Conservation (phyloP, 2,888 invertebrate species). For the Timandra comae region DNA sequence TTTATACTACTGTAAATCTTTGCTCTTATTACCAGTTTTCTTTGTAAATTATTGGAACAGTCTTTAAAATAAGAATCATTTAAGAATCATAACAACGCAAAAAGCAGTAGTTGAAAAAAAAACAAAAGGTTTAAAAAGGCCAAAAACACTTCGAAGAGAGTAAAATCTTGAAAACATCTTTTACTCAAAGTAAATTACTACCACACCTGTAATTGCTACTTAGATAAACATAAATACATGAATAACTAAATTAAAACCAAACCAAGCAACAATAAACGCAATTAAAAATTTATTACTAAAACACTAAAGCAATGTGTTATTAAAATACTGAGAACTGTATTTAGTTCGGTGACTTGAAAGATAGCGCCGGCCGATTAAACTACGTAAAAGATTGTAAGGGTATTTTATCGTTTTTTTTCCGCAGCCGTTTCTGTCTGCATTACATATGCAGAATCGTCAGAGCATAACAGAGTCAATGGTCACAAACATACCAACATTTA, state of each 20-base stretch:
- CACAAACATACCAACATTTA: conserved; percentile 22
- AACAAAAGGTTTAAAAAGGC: no score
- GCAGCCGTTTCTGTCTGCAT: conserved; percentile 35
- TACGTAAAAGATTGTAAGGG: conserved; percentile 45
- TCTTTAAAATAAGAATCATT: no score
- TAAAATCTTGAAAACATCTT: no score
- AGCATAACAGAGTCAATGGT: conserved; percentile 49
- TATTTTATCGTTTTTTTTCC: conserved; percentile 47
- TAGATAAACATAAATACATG: conserved; percentile 5
- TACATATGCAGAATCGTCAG: conserved; percentile 57
- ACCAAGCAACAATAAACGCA: conserved; percentile 11
- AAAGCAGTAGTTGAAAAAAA: no score
- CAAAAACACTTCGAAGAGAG: no score
- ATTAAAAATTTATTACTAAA: conserved; percentile 15
- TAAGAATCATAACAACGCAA: no score
- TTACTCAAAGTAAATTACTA: no score
- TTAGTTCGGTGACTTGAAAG: conserved; percentile 48
- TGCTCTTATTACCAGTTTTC: no score
- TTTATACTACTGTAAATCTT: no score
- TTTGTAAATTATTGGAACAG: no score
- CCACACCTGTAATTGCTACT: not conserved
- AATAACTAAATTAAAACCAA: conserved; percentile 8
- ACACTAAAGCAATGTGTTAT: conserved; percentile 20
- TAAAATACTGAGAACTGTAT: conserved; percentile 27
- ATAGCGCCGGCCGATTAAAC: conserved; percentile 47